A percentile compares a stretch with the other conserved stretches of the same genome.
Evolutionary conservation across 2,113 vertebrate genomes (phyloP).

Genomic region (Candoia aspera): DNA sequence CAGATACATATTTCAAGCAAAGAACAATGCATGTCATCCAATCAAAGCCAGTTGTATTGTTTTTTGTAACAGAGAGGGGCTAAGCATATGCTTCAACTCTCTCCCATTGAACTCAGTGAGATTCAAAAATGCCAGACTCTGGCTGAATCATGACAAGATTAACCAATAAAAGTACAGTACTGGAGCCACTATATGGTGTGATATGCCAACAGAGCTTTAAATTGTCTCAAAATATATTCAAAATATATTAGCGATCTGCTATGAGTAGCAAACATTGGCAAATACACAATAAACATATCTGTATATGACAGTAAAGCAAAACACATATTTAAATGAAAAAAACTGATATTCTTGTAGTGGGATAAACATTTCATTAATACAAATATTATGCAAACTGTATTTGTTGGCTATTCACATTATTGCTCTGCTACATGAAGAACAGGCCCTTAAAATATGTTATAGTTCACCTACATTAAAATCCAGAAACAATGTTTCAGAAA

Average conservation of each 20-base stretch:
- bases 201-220: constrained; percentile 57
- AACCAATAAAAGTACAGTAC: constrained; percentile 50
- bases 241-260: constrained; percentile 57
- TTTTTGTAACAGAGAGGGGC: background rate
- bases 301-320: constrained; percentile 72
- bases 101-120: background rate
- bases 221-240: constrained; percentile 39
- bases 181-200: constrained; percentile 40
- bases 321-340: constrained; percentile 76
- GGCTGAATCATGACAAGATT: background rate
- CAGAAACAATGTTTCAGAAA: constrained; percentile 60
- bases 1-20: background rate
- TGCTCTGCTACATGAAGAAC: constrained; percentile 74
- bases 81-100: background rate
- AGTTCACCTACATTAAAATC: constrained; percentile 61
- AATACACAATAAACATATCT: constrained; percentile 71
- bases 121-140: background rate
- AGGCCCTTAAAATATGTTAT: constrained; percentile 66
- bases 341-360: constrained; percentile 69
- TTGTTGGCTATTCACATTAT: constrained; percentile 79
- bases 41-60: background rate
- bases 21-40: background rate
- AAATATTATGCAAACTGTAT: constrained; percentile 76
- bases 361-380: constrained; percentile 76
- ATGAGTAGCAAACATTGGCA: constrained; percentile 64